A percentile compares a stretch with the other conserved stretches of the same genome.
phyloP scores from a whole-genome alignment of 2,888 invertebrate species.

The Tetragonisca angustula region DNA sequence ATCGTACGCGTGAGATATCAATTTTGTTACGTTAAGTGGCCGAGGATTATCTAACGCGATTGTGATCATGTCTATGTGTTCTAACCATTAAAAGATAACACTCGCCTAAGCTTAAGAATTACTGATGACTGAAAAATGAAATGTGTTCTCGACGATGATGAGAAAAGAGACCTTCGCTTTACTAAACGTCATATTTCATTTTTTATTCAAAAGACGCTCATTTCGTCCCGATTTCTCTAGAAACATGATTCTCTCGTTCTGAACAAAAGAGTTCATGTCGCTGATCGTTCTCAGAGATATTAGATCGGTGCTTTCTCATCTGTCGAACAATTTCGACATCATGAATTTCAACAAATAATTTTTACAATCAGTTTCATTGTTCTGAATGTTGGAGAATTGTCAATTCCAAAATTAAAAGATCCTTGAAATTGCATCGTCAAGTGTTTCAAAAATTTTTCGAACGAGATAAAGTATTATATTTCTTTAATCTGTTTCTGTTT shows the following conservation, averaged over 20 bases:
- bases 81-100: neutral
- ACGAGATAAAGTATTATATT: too few species aligned
- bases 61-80: slow-evolving; percentile 18
- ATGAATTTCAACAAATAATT: too few species aligned
- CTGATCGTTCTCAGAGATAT: neutral
- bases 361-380: too few species aligned
- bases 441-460: too few species aligned
- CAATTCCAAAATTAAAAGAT: too few species aligned
- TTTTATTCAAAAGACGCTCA: slow-evolving; percentile 30
- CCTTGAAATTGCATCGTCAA: too few species aligned
- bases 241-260: neutral
- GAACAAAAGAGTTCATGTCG: neutral
- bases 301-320: too few species aligned
- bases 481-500: too few species aligned
- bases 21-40: neutral
- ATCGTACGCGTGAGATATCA: neutral
- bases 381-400: too few species aligned
- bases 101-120: slow-evolving; percentile 8
- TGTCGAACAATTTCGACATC: too few species aligned
- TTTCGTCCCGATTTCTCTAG: neutral
- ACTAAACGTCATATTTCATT: slow-evolving; percentile 8
- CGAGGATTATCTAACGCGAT: neutral
- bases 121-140: slow-evolving; percentile 11
- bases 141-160: neutral
- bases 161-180: neutral